Base-by-base conservation (phyloP, 2,888 invertebrate genomes). In the Formica aserva region DNA sequence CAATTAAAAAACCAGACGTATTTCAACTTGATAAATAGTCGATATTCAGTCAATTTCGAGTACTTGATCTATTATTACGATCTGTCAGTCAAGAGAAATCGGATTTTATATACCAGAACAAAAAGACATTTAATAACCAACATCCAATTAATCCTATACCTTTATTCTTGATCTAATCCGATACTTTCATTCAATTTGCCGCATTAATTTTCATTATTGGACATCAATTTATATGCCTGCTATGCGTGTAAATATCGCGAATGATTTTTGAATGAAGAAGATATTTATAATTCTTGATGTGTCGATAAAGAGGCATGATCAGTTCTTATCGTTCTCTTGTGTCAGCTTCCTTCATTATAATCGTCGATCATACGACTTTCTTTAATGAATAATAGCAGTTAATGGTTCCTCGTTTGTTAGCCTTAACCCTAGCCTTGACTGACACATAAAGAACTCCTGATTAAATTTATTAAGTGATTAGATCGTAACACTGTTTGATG, bases 21-120 rank as follows among this genome's bases (percentile, higher is more conserved):
- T 62, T 72, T 62, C 38, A 71, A 35, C 22, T 29, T 35, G 62
- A 60, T 60, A 45, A 62, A 74, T 48, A n/a, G n/a, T 48, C n/a
- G 52, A 63, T 63, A 35, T 32, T 55, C 72, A 71, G 35, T 72
- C 45, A 45, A 71, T 48, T 60, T 63, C 63, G 35, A 48, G 45
- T n/a, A 29, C 29, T 35, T 48, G 80, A 63, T 63, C 15, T 26
- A n/a, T 63, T 52, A 45, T 62, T 52, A 22, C 48, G 65, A 81
- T 81, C 52, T 35, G 32, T 76, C 41, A 41, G 65, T 22, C 15
- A 57, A 29, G 57, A 76, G 76, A 77, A 77, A 77, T 77, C 77
- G 65, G 29, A n/a, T 41, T 66, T 66, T 66, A 38, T 77, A 55
- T 0, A 8, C 8, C 18, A 65, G 26, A 66, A 55, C 38, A 48